phyloP scores from a whole-genome alignment of 1,140 invertebrate species.

The Diabrotica undecimpunctata region DNA sequence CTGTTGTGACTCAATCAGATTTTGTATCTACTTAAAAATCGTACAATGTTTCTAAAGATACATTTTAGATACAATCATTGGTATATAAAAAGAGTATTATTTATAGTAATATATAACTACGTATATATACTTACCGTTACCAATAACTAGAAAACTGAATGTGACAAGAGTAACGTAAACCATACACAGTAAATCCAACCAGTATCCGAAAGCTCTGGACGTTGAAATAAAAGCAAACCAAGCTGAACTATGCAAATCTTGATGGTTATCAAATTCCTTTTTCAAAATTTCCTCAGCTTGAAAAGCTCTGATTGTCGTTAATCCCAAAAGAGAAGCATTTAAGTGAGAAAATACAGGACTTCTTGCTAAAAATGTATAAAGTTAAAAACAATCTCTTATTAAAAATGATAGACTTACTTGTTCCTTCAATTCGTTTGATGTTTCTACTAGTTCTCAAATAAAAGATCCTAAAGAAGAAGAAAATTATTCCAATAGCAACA shows the following conservation, averaged over 20 bases:
- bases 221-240: constrained; percentile 62
- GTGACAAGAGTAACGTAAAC: constrained; percentile 53
- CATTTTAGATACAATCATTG: neutral
- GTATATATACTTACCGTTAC: constrained; percentile 32
- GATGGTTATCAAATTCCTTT: constrained; percentile 58
- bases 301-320: constrained; percentile 87
- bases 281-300: constrained; percentile 63
- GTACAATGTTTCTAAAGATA: too few species aligned
- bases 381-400: neutral
- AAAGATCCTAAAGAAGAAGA: constrained; percentile 56
- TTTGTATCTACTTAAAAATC: neutral
- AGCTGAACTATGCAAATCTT: constrained; percentile 69
- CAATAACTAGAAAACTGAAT: constrained; percentile 47
- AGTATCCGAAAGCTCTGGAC: constrained; percentile 63
- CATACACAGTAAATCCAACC: constrained; percentile 58
- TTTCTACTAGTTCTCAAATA: constrained; percentile 64
- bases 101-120: neutral
- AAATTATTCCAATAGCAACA: constrained; percentile 63
- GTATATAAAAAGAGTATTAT: constrained; percentile 8
- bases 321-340: constrained; percentile 81
- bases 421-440: constrained; percentile 63
- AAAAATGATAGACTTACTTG: constrained; percentile 38
- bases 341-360: constrained; percentile 86
- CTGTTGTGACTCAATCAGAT: neutral
- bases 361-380: constrained; percentile 53